Base-by-base conservation (phyloP, 2,113 vertebrate genomes). In the Proteles cristata region DNA sequence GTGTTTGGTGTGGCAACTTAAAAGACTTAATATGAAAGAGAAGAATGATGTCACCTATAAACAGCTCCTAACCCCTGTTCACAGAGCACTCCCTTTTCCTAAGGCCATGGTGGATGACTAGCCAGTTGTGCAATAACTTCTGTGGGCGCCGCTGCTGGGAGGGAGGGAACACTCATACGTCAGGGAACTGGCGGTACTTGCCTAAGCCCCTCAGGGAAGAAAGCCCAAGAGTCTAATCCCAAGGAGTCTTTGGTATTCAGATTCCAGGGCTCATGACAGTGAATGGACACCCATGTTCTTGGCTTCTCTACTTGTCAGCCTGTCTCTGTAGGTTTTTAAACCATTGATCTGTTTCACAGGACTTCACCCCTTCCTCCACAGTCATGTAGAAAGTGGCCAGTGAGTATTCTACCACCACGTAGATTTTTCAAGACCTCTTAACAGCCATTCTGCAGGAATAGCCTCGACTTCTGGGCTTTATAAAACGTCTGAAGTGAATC, bases 271-370 rank as follows among this genome's bases (percentile, higher is more conserved):
- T 74, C 63, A n/a, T 17, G 14, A 77, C n/a, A 43, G 15, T 16
- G 43, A 25, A 16, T 7, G 6, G 11, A 45, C 0, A 8, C 16
- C 43, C 69, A 1, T 6, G 15, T n/a, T 73, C 12, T 8, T 15
- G n/a, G 53, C 35, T 33, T 73, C 66, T 68, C 26, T 19, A 17
- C 28, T 43, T 55, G 45, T 35, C 50, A 43, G 25, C 11, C 45
- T 33, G 45, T 7, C n/a, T 88, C 15, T 50, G 25, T 28, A 19
- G 16, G 33, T 26, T 45, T 65, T 71, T 73, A 35, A 48, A 48
- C 8, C 31, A 43, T 53, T 66, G 15, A 1, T 92, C 71, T 48
- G 1, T 26, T 63, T 50, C 19, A 35, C 48, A 53, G 71, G 39
- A 11, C 6, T 28, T 43, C 35, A 33, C 14, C 23, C 26, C 12